Evolutionary conservation across 2,797 vertebrate species (phyloP).

Genomic region (Crenuchus spilurus): DNA sequence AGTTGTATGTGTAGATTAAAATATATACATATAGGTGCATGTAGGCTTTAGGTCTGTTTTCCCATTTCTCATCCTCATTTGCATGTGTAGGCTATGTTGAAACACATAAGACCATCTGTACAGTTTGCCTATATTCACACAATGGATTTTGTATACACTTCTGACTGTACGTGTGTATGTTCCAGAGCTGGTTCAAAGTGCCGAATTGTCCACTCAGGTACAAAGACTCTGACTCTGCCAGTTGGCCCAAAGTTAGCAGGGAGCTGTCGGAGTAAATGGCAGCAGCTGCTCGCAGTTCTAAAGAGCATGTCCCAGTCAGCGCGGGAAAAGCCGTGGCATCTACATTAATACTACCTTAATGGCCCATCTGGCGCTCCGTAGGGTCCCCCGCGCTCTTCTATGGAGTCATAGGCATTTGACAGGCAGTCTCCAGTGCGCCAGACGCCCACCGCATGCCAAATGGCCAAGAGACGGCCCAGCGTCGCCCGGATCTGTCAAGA

Average conservation of each 20-base stretch:
- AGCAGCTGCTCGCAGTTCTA: conserved; percentile 99
- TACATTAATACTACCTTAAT: conserved; percentile 99
- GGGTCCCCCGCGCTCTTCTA: conserved; percentile 95
- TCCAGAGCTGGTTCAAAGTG: conserved; percentile 49
- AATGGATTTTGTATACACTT: neutral
- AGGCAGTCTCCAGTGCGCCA: conserved; percentile 99
- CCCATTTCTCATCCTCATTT: conserved; percentile 57
- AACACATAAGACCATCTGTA: neutral
- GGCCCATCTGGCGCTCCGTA: conserved; percentile 99
- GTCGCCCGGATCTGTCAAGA: conserved; percentile 98
- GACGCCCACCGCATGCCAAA: conserved; percentile 96
- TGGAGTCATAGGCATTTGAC: conserved; percentile 99
- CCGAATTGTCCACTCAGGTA: conserved; percentile 90
- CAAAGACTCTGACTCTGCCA: conserved; percentile 94
- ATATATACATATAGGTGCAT: neutral
- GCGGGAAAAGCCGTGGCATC: conserved; percentile 99
- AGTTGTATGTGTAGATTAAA: conserved; percentile 51
- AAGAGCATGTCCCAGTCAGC: conserved; percentile 99
- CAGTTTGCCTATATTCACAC: neutral
- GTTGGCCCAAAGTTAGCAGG: conserved; percentile 99
- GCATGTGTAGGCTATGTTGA: conserved; percentile 38
- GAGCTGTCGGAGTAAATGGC: conserved; percentile 99
- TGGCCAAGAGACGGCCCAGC: conserved; percentile 94
- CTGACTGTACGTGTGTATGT: conserved; percentile 34
- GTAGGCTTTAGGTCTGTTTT: conserved; percentile 25